Conservation (phyloP, 1,140 invertebrate genomes). For the Mercenaria mercenaria region DNA sequence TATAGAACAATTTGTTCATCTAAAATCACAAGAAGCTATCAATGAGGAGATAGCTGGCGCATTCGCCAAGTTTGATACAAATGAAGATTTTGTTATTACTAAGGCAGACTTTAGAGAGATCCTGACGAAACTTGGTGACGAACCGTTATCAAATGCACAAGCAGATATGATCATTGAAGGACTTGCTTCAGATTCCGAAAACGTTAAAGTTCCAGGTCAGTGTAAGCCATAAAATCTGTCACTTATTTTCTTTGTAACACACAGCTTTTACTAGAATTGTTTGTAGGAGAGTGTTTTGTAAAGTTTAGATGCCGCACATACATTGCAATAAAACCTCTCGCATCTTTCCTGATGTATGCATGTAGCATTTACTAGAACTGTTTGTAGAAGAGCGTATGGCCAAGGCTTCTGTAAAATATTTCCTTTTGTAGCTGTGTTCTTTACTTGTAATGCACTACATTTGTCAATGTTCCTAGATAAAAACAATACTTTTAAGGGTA, state of each 20-base stretch:
- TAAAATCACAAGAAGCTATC: slow-evolving; percentile 50
- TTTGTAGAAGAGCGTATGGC: no score
- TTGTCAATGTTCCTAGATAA: no score
- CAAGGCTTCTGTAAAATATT: no score
- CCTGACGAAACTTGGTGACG: slow-evolving; percentile 57
- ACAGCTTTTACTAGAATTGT: not conserved
- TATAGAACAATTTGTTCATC: slow-evolving; percentile 34
- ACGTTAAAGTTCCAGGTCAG: slow-evolving; percentile 46
- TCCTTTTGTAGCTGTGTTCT: no score
- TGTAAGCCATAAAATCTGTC: no score
- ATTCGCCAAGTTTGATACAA: slow-evolving; percentile 61
- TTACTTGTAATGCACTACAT: no score
- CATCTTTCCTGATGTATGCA: no score
- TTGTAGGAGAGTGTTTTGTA: not conserved
- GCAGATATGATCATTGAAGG: slow-evolving; percentile 37
- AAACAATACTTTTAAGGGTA: no score
- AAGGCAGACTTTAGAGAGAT: slow-evolving; percentile 59
- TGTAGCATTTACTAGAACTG: no score
- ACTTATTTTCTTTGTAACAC: not conserved
- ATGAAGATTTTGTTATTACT: slow-evolving; percentile 42
- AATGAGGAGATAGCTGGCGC: slow-evolving; percentile 64
- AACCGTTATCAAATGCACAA: slow-evolving; percentile 36
- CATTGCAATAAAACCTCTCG: not conserved
- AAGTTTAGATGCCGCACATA: not conserved
- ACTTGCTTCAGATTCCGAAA: slow-evolving; percentile 33